Evolutionary conservation across 2,888 invertebrate species (phyloP), one percentile per base, ranked within the genome.

Genomic region (Drosophila greeni): DNA sequence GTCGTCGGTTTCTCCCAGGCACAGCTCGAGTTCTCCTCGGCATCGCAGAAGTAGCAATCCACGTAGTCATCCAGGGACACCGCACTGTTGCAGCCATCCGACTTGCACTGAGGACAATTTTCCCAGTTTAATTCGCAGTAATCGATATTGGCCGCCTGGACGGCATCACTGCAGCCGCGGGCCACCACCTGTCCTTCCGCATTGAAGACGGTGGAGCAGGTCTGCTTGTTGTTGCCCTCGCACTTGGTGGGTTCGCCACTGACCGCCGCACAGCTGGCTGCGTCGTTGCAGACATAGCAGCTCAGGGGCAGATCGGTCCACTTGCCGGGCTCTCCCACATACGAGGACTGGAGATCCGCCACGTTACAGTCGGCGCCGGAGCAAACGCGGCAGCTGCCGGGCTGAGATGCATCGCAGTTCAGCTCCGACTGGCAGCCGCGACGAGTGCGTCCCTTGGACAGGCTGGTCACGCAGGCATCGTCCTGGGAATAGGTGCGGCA

Each of bases 271-370:
- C 87, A 87, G 1, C 75, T 82, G 14, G 49, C 64, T 0, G 51
- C 55, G 5, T 74, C 83, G 0, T 65, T 34, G 56, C 88, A 88
- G 0, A 48, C 66, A 3, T 75, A 72, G 5, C 88, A 88, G 33
- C 67, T 82, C 2, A 88, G 71, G 0, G 88, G 88, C 45, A 88
- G 56, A 26, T 75, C 85, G 58, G 86, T 86, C 87, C 87, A 88
- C 64, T 74, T 78, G 18, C 88, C 88, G 0, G 86, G 84, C 7
- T 79, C 78, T 0, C 88, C 88, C 2, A 87, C 73, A 43, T 71
- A 75, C 5, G 8, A 49, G 11, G 66, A 62, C 16, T 75, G 40
- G 23, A 87, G 43, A 42, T 88, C 75, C 2, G 77, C 53, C 1
- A 55, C 36, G 33, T 87, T 87, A 59, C 87, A 87, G 23, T 87